Conservation (phyloP, 2,888 invertebrate species). For the Mythimna ferrago region DNA sequence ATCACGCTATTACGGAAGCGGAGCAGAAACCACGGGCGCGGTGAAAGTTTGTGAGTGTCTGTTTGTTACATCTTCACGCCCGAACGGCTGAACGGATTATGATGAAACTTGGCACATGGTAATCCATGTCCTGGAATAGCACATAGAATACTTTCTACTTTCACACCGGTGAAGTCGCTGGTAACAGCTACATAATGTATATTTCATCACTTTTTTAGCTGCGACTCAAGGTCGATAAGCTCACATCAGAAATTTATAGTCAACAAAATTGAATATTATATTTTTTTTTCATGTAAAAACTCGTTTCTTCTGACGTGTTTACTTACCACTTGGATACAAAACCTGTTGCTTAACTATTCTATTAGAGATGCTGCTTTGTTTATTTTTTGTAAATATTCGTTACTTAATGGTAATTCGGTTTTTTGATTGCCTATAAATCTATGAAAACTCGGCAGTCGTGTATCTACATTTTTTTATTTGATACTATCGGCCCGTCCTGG, state of each 20-base stretch:
- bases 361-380: constrained; percentile 8
- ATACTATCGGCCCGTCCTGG: no score
- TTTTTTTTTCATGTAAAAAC: constrained; percentile 1
- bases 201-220: neutral
- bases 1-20: no score
- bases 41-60: no score
- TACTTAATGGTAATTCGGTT: neutral
- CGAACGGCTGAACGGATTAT: no score
- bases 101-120: no score
- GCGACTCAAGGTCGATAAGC: neutral
- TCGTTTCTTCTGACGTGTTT: neutral
- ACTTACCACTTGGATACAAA: neutral
- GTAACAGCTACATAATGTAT: neutral
- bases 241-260: neutral
- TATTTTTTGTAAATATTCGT: neutral
- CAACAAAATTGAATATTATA: constrained; percentile 12
- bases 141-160: no score
- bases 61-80: no score
- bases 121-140: no score
- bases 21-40: no score
- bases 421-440: neutral
- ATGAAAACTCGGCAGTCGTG: no score
- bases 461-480: no score
- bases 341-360: neutral
- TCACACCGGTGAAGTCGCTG: no score